phyloP scores from a whole-genome alignment of 1,140 invertebrate species.

The Drosophila funebris region DNA sequence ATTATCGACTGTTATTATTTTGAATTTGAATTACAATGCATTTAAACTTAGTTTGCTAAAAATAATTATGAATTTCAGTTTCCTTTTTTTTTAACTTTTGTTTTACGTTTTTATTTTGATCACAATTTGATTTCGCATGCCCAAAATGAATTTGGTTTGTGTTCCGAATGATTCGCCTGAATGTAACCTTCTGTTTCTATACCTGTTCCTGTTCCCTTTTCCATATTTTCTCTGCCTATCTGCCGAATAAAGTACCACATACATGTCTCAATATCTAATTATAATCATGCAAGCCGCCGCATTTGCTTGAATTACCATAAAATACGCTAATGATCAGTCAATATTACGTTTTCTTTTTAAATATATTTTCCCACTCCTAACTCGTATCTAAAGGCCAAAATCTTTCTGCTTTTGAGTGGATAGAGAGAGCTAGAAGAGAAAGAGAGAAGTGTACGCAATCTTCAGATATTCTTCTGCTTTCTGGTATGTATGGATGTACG shows the following conservation, averaged over 20 bases:
- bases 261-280: conserved; percentile 39
- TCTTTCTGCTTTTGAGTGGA: conserved; percentile 4
- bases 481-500: conserved; percentile 12
- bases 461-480: conserved; percentile 18
- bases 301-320: conserved; percentile 41
- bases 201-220: conserved; percentile 33
- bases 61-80: conserved; percentile 61
- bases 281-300: conserved; percentile 49
- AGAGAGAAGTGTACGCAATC: conserved; percentile 27
- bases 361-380: conserved; percentile 18
- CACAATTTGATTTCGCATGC: conserved; percentile 81
- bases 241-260: conserved; percentile 29
- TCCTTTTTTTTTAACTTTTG: conserved; percentile 14
- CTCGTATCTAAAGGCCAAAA: conserved; percentile 49
- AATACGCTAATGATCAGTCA: conserved; percentile 77
- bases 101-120: conserved; percentile 65
- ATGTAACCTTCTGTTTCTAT: conserved; percentile 52
- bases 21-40: conserved; percentile 72
- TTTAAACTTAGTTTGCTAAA: conserved; percentile 65
- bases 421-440: neutral
- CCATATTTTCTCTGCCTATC: conserved; percentile 24
- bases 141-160: conserved; percentile 75
- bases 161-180: conserved; percentile 78
- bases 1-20: conserved; percentile 56
- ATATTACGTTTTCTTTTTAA: conserved; percentile 52